Conservation (phyloP, 1,140 invertebrate genomes). For the Chionoecetes opilio region DNA sequence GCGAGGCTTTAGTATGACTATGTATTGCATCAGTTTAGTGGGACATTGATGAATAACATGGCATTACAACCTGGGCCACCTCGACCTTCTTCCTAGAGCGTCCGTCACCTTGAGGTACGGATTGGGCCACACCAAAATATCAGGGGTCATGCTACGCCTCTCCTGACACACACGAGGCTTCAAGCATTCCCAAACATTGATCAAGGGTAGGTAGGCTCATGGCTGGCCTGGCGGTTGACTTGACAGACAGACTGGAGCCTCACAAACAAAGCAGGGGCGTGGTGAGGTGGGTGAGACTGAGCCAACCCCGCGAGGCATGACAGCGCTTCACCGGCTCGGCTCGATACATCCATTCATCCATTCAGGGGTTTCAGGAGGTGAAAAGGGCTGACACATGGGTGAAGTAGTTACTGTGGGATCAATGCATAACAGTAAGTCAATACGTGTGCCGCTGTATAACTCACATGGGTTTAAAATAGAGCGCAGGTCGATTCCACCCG, state of each 20-base stretch:
- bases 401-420: neutral
- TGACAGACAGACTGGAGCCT: neutral
- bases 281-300: no score
- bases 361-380: neutral
- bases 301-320: neutral
- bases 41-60: no score
- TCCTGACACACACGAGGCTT: no score
- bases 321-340: neutral
- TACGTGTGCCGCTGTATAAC: neutral
- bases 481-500: conserved; percentile 74
- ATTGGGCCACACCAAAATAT: neutral
- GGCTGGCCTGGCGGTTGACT: no score
- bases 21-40: no score
- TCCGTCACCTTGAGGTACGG: neutral
- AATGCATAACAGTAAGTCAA: neutral
- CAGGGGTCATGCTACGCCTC: neutral
- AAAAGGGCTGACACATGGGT: neutral
- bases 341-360: neutral
- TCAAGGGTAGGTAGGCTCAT: no score
- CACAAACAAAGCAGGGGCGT: neutral
- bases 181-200: no score
- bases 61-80: no score
- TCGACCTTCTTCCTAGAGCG: neutral
- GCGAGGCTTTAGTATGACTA: no score
- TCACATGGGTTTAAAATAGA: conserved; percentile 75